These are phyloP conservation scores for Siderastrea radians DNA, from an alignment of 92 coral and sea anemone genomes.

Conservation along the genomic window DNA sequence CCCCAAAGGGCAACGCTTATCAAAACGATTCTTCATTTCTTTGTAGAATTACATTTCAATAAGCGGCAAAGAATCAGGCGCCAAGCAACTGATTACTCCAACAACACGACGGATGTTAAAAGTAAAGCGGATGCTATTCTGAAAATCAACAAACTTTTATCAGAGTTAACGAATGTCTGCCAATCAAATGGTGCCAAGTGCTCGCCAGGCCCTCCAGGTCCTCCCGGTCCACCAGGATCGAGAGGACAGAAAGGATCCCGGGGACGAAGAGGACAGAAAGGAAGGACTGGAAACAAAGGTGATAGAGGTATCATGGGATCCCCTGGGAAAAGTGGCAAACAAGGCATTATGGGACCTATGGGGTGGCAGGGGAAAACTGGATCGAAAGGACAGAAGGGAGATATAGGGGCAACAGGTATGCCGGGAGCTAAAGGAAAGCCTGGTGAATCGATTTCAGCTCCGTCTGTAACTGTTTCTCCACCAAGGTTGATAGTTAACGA, in stretches of 20 bases:
- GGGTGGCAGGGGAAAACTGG: not conserved
- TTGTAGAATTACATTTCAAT: too few relatives aligned
- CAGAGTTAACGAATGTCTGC: not conserved
- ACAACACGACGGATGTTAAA: too few relatives aligned
- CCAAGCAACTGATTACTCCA: too few relatives aligned
- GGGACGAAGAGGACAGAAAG: constrained; percentile 6
- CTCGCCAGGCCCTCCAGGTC: not conserved
- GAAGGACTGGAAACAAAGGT: not conserved
- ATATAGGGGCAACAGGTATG: not conserved
- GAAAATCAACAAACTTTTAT: not conserved
- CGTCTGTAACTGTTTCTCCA: not conserved
- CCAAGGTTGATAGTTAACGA: constrained; percentile 1
- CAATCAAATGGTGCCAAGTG: not conserved
- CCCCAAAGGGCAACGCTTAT: too few relatives aligned
- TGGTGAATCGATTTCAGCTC: not conserved
- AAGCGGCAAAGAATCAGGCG: not conserved
- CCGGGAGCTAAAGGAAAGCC: not conserved
- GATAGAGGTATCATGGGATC: not conserved
- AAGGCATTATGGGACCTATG: constrained; percentile 12
- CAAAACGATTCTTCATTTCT: too few relatives aligned
- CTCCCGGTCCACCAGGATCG: constrained; percentile 10
- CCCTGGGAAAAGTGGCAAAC: constrained; percentile 7
- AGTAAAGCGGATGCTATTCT: not conserved
- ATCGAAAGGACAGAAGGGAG: not conserved
- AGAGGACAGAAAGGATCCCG: not conserved